phyloP scores from a whole-genome alignment of 2,888 invertebrate species.

The Eremobia ochroleuca region DNA sequence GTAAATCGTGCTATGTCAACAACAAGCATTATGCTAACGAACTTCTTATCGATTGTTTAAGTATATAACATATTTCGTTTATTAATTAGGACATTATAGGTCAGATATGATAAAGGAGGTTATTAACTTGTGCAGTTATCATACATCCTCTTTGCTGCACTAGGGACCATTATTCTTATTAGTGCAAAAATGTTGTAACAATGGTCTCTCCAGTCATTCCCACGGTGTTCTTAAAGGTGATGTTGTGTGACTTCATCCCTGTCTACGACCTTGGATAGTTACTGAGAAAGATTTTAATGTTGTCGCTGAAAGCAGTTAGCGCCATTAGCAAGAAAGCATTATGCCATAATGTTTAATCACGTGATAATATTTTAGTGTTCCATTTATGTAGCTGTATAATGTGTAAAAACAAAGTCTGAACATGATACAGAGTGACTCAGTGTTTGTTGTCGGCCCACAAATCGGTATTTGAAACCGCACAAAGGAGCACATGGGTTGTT shows the following conservation, averaged over 20 bases:
- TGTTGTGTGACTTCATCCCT: constrained; percentile 29
- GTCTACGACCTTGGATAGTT: constrained; percentile 50
- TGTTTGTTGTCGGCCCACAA: constrained; percentile 82
- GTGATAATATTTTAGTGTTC: constrained; percentile 50
- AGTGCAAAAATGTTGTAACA: constrained; percentile 1
- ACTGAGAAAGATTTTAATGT: constrained; percentile 46
- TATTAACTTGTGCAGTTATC: constrained; percentile 43
- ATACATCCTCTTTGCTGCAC: constrained; percentile 17
- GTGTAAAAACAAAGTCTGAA: constrained; percentile 71
- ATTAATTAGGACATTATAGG: constrained; percentile 46
- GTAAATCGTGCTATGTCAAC: neutral
- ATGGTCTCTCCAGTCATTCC: constrained; percentile 19
- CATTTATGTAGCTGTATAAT: constrained; percentile 41
- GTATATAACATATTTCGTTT: constrained; percentile 44
- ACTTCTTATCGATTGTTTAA: constrained; percentile 40
- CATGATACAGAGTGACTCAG: constrained; percentile 85
- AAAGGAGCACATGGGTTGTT: constrained; percentile 82
- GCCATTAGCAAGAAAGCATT: constrained; percentile 48
- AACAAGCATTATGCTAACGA: constrained; percentile 31
- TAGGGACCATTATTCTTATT: constrained; percentile 15
- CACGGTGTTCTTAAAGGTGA: constrained; percentile 31
- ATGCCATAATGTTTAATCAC: constrained; percentile 53
- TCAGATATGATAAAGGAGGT: constrained; percentile 40
- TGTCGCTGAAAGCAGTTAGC: constrained; percentile 37
- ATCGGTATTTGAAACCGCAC: constrained; percentile 82